Evolutionary conservation across 1,140 invertebrate species (phyloP).

Genomic region (Himalopsyche phryganea): DNA sequence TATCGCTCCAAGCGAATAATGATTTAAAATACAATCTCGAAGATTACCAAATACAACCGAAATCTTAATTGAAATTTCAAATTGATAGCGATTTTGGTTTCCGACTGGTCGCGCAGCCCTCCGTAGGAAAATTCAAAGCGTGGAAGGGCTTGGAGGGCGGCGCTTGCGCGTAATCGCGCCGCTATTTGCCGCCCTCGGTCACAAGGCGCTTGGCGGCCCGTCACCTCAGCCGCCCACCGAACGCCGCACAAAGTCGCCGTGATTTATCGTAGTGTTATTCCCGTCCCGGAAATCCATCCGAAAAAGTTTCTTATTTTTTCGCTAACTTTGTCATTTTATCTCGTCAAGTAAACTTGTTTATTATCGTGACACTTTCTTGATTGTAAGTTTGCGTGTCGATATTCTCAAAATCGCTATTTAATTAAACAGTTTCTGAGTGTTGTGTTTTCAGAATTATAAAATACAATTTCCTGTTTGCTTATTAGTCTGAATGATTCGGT

Average conservation of each 20-base stretch:
- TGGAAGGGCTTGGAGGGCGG: neutral
- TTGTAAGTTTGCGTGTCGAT: too few relatives aligned
- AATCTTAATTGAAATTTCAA: too few relatives aligned
- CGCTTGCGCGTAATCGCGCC: neutral
- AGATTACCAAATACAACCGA: too few relatives aligned
- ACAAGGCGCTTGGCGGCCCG: slow-evolving; percentile 1
- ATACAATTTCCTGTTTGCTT: too few relatives aligned
- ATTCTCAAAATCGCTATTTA: too few relatives aligned
- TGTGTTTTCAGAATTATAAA: too few relatives aligned
- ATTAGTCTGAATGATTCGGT: too few relatives aligned
- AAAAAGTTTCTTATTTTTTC: slow-evolving; percentile 1
- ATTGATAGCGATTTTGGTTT: too few relatives aligned
- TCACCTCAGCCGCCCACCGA: neutral
- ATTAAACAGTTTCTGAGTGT: too few relatives aligned
- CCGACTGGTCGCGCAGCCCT: neutral
- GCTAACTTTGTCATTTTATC: neutral
- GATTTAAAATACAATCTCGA: too few relatives aligned
- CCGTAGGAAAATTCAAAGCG: neutral
- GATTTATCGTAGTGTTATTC: slow-evolving; percentile 5
- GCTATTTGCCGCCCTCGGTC: neutral
- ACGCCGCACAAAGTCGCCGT: neutral
- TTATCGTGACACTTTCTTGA: neutral
- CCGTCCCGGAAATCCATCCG: slow-evolving; percentile 10
- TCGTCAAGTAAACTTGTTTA: neutral
- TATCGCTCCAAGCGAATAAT: too few relatives aligned